Base-by-base conservation (phyloP, 2,113 vertebrate species). In the Fulmarus glacialis region DNA sequence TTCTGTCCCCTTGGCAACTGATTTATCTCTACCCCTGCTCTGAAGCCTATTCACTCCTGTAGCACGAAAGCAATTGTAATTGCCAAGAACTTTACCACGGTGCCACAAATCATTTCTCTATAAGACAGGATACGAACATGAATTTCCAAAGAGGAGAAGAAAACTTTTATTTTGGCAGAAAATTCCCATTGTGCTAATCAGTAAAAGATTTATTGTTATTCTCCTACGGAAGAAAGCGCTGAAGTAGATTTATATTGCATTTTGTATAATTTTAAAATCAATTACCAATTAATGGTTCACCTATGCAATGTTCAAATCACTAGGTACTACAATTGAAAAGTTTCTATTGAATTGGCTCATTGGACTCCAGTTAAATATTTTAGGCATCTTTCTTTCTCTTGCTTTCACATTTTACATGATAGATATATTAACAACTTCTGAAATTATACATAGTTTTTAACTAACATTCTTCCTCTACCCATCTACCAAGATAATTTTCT, bases 1-100 rank as follows among this genome's bases (percentile, higher is more conserved):
- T 75, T 89, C 84, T 74, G 67, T 89, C 78, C 71, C 71, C 77
- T 64, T 78, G 50, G 63, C n/a, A 90, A 90, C 75, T 64, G 20
- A 94, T 82, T 86, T 92, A 55, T 50, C 47, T 73, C 43, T 58
- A 15, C 8, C 11, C 11, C 8, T 7, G 3, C 45, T 85, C 58
- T 92, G 80, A 68, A 86, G 72, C 22, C 23, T 74, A 48, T 86
- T 94, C 38, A 85, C 7, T 87, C 23, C 17, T 4, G 4, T 19
- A 62, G 82, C 36, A 75, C 5, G 15, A 75, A 94, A 82, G 26
- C 27, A 68, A 75, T 38, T 74, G 36, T 60, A 82, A 93, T 88
- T 75, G 40, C n/a, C 43, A 93, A 72, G 63, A 87, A 48, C 30
- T 89, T 81, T 43, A 64, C 43, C 29, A 8, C 22, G 9, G 21